Conservation (phyloP, 1,140 invertebrate species). For the Cotesia glomerata region DNA sequence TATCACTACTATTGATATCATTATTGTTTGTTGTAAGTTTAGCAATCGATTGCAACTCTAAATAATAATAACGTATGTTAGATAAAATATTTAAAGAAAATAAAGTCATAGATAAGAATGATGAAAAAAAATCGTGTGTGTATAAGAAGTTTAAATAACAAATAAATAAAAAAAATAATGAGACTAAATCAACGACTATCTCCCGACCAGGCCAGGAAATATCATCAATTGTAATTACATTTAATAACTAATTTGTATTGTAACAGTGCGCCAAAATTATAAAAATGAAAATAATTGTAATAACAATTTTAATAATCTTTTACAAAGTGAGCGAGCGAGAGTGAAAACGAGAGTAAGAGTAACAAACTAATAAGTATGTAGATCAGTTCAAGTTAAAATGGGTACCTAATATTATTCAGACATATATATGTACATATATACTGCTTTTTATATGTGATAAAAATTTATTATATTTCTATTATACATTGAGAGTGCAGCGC, state of each 20-base stretch:
- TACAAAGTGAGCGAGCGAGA: not conserved
- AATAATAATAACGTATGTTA: conserved; percentile 50
- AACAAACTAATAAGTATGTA: not conserved
- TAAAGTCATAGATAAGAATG: conserved; percentile 33
- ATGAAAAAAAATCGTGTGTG: conserved; percentile 35
- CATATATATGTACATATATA: conserved; percentile 56
- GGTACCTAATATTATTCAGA: conserved; percentile 54
- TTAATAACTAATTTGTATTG: not conserved
- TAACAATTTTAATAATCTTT: conserved; percentile 9
- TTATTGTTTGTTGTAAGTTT: conserved; percentile 29
- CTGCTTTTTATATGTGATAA: conserved; percentile 63
- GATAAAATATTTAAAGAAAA: conserved; percentile 44
- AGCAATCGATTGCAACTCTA: conserved; percentile 49
- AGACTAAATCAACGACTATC: conserved; percentile 12
- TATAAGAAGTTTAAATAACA: conserved; percentile 14
- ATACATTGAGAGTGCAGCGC: conserved; percentile 52
- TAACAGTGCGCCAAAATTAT: conserved; percentile 17
- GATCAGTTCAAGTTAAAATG: conserved; percentile 40
- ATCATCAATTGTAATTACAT: not conserved
- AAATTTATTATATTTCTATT: conserved; percentile 58
- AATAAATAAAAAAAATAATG: not conserved
- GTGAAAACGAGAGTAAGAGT: too few relatives aligned
- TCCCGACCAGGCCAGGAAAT: not conserved
- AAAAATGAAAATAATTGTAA: not conserved
- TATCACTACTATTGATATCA: not conserved